These are phyloP conservation scores for Megalopta genalis DNA, from an alignment of 1,140 invertebrate genomes.

Conservation along the genomic window DNA sequence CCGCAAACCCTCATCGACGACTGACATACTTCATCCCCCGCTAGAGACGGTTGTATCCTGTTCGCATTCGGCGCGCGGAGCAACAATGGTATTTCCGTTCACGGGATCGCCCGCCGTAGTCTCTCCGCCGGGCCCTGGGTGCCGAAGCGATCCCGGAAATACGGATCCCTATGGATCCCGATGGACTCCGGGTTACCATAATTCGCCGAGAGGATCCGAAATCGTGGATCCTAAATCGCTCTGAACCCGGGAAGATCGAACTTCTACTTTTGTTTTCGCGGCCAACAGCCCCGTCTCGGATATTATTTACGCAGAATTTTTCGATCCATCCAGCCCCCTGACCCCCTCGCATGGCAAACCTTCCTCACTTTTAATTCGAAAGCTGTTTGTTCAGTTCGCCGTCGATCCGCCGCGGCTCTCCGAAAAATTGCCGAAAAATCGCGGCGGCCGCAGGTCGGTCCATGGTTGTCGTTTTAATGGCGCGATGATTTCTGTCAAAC, in stretches of 20 bases:
- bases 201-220: neutral
- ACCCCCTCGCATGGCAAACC: no score
- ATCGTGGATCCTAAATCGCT: neutral
- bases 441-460: no score
- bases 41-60: neutral
- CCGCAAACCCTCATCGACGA: slow-evolving; percentile 21
- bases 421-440: no score
- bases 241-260: no score
- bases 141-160: no score
- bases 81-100: neutral
- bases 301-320: neutral
- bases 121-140: no score
- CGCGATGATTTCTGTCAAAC: no score
- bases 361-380: neutral
- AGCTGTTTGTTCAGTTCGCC: neutral
- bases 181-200: neutral
- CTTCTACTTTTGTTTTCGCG: slow-evolving; percentile 4
- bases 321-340: no score
- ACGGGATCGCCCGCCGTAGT: neutral
- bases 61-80: neutral
- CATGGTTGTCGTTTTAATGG: no score
- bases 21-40: slow-evolving; percentile 43
- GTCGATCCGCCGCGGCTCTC: neutral
- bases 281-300: neutral
- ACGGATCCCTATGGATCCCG: no score